Base-by-base conservation (phyloP, 2,797 vertebrate genomes). In the Anabacerthia variegaticeps region DNA sequence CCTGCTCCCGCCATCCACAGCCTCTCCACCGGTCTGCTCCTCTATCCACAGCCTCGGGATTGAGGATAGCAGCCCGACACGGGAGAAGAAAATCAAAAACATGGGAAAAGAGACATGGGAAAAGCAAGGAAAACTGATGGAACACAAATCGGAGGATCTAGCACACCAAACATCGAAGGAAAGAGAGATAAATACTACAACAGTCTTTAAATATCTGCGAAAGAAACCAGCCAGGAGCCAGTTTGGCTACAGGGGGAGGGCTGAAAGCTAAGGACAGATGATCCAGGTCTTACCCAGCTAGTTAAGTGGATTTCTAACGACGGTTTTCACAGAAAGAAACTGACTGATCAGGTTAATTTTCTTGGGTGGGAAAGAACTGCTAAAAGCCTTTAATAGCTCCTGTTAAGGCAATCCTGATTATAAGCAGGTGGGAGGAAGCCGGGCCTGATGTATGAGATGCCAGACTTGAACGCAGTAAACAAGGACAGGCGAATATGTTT, bases 191-290 rank as follows among this genome's bases (percentile, higher is more conserved):
- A 95, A 96, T 91, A 65, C 90, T 85, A n/a, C 3, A 59, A 95
- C 55, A 83, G 85, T 39, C 89, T 91, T 96, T 93, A 96, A 97
- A 97, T 98, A 98, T 93, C 97, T 74, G 8, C 0, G 9, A 93
- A 97, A 97, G 97, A 98, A 97, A 96, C 82, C 65, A 79, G 41
- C 12, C 94, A 91, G 96, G 96, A 98, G 97, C 90, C 97, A 88
- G 85, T 54, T 80, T 85, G 94, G 63, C 90, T 97, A 78, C 86
- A 83, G 58, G 46, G 66, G 83, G 71, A 95, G 3, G 80, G 55
- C 84, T 95, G 89, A 89, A 92, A 93, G 67, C 39, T 63, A 74
- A 88, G n/a, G 49, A 58, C 49, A 82, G 95, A 96, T 93, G 84
- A 97, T 90, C 22, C 52, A 2, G 0, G 84, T 90, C 63, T 95